Base-by-base conservation (phyloP, 1,140 invertebrate species). In the Thaumetopoea pityocampa region DNA sequence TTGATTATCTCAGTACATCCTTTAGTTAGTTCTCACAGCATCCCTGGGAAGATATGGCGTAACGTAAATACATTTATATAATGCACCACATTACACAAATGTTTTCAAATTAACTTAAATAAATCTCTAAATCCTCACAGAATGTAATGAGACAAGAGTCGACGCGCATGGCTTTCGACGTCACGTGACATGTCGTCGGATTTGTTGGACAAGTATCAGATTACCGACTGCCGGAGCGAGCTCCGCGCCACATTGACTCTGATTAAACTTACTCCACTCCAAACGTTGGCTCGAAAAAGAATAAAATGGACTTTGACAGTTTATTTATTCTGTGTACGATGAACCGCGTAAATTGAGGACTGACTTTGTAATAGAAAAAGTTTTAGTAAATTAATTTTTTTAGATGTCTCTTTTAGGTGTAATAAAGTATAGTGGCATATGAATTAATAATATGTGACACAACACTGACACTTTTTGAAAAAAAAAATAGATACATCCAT, bases 141-240 rank as follows among this genome's bases (percentile, higher is more conserved):
- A n/a, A n/a, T n/a, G n/a, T n/a, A n/a, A n/a, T n/a, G n/a, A n/a
- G 16, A 19, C 15, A 22, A 14, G 11, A 33, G 19, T 32, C 16
- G 8, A 24, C 37, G 40, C 55, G 58, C 57, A 49, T 56, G 59
- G 32, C 34, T 11, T 15, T 11, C 23, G 18, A 35, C 30, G 51
- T 64, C 54, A 30, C n/a, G 18, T 33, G 54, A 68, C 54, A 64
- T 47, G 50, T 61, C 53, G 23, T 24, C 28, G 36, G 66, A 73
- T 56, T 51, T 49, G 69, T 70, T 59, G 58, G 36, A 55, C 50
- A 42, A 63, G 67, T 70, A 43, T 73, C 54, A 38, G 40, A 43
- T 73, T 70, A 63, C 69, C 62, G 58, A 59, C 55, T 50, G 41
- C 63, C 32, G 45, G 10, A 45, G 37, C 38, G 29, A 27, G 14